phyloP scores from a whole-genome alignment of 2,113 vertebrate species.

The Equus quagga region DNA sequence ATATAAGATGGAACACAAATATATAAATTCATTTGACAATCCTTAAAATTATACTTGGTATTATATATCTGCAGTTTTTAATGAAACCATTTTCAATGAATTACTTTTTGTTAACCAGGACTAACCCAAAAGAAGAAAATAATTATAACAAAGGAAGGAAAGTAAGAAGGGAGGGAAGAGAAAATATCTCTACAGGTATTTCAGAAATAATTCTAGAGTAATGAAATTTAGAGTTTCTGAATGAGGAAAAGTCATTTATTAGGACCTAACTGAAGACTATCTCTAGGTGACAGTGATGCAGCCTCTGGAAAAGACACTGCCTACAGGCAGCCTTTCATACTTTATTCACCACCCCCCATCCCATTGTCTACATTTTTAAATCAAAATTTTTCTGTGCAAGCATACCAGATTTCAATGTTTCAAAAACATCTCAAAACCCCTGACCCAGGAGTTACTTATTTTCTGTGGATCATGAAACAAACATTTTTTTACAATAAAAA shows the following conservation, averaged over 20 bases:
- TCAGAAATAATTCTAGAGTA: not conserved
- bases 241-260: not conserved
- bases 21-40: not conserved
- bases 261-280: not conserved
- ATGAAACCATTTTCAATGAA: not conserved
- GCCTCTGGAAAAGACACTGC: not conserved
- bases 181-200: not conserved
- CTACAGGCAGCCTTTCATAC: not conserved
- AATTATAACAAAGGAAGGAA: not conserved
- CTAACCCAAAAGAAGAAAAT: slow-evolving; percentile 47
- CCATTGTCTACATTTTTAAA: not conserved
- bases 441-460: not conserved
- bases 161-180: not conserved
- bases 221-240: not conserved
- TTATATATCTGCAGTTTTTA: not conserved
- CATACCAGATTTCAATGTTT: not conserved
- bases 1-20: not conserved
- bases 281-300: not conserved
- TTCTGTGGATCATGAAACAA: not conserved
- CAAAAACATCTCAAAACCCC: not conserved
- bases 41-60: slow-evolving; percentile 33
- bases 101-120: slow-evolving; percentile 27
- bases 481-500: not conserved
- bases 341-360: not conserved
- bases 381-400: not conserved